Evolutionary conservation across 1,140 invertebrate species (phyloP).

Genomic region (Drosophila bipectinata): DNA sequence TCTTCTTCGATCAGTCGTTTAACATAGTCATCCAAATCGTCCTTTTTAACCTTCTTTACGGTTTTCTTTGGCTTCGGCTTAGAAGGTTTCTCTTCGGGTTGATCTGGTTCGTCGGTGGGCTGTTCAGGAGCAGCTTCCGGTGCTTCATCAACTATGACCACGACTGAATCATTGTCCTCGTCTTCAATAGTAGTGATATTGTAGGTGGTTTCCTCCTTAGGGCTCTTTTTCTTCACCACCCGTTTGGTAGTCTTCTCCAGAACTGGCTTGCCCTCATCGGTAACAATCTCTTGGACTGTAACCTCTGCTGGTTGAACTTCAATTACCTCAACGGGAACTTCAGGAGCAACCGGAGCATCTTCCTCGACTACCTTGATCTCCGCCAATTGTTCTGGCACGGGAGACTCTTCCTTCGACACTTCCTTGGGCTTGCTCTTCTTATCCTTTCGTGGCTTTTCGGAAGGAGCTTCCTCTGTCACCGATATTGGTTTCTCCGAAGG

Average conservation of each 20-base stretch:
- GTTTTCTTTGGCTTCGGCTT: constrained; percentile 78
- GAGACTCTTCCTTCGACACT: constrained; percentile 12
- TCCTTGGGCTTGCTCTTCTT: constrained; percentile 53
- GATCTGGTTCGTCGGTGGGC: constrained; percentile 51
- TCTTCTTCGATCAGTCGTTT: constrained; percentile 69
- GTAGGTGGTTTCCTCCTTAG: constrained; percentile 82
- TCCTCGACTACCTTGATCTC: constrained; percentile 63
- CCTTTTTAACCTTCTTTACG: constrained; percentile 67
- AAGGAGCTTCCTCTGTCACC: constrained; percentile 38
- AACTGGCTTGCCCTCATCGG: constrained; percentile 70
- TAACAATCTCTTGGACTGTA: constrained; percentile 54
- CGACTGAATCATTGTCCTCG: constrained; percentile 75
- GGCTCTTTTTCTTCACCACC: constrained; percentile 79
- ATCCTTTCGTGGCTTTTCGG: constrained; percentile 53
- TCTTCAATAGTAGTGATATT: constrained; percentile 83
- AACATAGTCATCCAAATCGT: constrained; percentile 70
- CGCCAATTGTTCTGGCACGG: constrained; percentile 29
- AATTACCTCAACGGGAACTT: constrained; percentile 54
- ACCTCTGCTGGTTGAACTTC: constrained; percentile 69
- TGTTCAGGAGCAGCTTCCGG: constrained; percentile 34
- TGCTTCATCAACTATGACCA: constrained; percentile 69
- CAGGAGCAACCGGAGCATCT: constrained; percentile 32
- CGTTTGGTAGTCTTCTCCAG: constrained; percentile 82
- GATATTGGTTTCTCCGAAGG: constrained; percentile 49
- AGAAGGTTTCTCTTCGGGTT: constrained; percentile 54